phyloP scores from a whole-genome alignment of 2,113 vertebrate species.

The Ailurus styani region DNA sequence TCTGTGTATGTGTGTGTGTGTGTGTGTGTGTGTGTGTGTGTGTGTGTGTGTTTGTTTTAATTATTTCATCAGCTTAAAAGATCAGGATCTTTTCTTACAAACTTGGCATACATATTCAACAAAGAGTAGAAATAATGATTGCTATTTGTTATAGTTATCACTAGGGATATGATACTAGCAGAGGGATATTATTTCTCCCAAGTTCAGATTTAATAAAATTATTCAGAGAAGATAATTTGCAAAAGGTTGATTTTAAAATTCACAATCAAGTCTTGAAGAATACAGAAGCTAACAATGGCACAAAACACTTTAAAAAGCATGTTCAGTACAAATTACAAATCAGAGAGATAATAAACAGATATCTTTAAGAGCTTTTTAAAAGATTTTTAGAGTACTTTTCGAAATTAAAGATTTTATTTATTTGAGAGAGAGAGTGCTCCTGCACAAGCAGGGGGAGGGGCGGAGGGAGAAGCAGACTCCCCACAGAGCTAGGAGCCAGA shows the following conservation, averaged over 20 bases:
- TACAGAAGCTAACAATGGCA: neutral
- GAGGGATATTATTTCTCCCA: neutral
- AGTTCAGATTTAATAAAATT: neutral
- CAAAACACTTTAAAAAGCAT: neutral
- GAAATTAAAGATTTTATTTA: neutral
- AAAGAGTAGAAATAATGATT: neutral
- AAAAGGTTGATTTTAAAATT: neutral
- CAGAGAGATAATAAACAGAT: neutral
- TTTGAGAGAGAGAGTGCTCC: neutral
- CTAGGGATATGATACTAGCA: neutral
- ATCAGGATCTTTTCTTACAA: neutral
- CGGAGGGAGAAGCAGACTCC: neutral
- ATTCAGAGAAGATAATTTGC: neutral
- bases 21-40: neutral
- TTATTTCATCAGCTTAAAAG: neutral
- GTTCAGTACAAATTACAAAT: neutral
- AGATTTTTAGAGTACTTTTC: neutral
- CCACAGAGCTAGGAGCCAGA: neutral
- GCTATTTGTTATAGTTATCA: neutral
- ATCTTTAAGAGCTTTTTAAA: neutral
- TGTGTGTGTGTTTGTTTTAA: neutral
- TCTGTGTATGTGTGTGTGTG: neutral
- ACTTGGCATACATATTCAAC: neutral
- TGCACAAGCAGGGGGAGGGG: neutral
- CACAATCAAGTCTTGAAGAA: neutral